phyloP scores from a whole-genome alignment of 2,888 invertebrate genomes.

The Agrochola circellaris region DNA sequence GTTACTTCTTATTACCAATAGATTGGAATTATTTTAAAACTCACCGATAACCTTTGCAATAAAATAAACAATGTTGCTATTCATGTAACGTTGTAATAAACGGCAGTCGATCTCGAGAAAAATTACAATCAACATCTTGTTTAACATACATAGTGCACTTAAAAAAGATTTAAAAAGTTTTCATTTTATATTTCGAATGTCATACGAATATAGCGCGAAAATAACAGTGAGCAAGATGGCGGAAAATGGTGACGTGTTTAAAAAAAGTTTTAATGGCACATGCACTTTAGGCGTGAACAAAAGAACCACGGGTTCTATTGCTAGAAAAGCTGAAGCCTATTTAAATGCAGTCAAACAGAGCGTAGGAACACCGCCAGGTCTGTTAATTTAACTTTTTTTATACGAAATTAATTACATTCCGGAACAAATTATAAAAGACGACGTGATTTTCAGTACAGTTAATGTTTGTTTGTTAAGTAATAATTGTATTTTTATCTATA shows the following conservation, averaged over 20 bases:
- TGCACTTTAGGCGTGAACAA: slow-evolving; percentile 79
- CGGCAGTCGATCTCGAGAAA: slow-evolving; percentile 68
- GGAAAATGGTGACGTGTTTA: slow-evolving; percentile 78
- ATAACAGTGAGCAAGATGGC: slow-evolving; percentile 81
- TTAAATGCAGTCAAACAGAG: slow-evolving; percentile 83
- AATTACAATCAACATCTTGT: slow-evolving; percentile 68
- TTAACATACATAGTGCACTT: background rate
- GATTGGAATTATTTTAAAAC: slow-evolving; percentile 66
- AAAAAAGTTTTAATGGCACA: slow-evolving; percentile 79
- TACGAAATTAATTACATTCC: background rate
- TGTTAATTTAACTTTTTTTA: slow-evolving; percentile 1
- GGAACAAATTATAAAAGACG: background rate
- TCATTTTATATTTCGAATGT: slow-evolving; percentile 71
- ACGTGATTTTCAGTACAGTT: background rate
- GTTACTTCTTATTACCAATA: slow-evolving; percentile 45
- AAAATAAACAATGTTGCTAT: slow-evolving; percentile 64
- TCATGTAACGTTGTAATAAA: slow-evolving; percentile 37
- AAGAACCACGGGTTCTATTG: slow-evolving; percentile 78
- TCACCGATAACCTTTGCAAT: slow-evolving; percentile 76
- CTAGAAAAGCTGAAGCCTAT: slow-evolving; percentile 84
- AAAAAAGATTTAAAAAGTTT: slow-evolving; percentile 31
- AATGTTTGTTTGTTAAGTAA: background rate
- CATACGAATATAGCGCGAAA: slow-evolving; percentile 79
- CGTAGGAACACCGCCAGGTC: slow-evolving; percentile 73
- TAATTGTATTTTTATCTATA: background rate